These are phyloP conservation scores for Myotis pilosus DNA, from an alignment of 2,797 vertebrate genomes.

Conservation along the genomic window DNA sequence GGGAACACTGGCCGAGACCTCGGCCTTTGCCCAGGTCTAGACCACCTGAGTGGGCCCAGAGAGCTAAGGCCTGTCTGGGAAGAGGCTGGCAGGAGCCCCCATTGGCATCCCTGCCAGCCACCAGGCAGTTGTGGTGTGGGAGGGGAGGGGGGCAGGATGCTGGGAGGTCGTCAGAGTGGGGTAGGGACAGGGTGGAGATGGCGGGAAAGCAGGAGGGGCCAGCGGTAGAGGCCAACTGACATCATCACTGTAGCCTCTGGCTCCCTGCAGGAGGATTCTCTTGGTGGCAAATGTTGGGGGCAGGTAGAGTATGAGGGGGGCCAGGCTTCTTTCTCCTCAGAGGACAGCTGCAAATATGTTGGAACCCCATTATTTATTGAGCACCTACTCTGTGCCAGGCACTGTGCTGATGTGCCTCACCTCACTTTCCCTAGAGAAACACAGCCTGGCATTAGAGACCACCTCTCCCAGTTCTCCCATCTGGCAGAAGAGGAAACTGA, in stretches of 20 bases:
- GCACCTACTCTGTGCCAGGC: background rate
- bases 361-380: background rate
- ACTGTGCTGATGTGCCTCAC: fast-evolving
- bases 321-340: background rate
- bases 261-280: background rate
- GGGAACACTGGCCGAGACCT: background rate
- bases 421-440: background rate
- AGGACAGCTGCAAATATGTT: background rate
- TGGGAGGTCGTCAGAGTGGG: background rate
- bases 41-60: background rate
- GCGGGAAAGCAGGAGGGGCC: background rate
- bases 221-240: fast-evolving
- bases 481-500: background rate
- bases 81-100: background rate
- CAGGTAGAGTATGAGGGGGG: background rate
- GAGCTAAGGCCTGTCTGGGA: background rate
- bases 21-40: background rate
- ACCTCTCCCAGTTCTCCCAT: background rate
- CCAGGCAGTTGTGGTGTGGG: background rate
- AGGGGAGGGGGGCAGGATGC: too few relatives aligned
- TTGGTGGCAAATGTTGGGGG: background rate
- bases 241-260: background rate
- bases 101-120: background rate
- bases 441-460: background rate
- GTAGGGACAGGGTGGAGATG: background rate